A percentile compares a stretch with the other conserved stretches of the same genome.
Conservation (phyloP, 2,888 invertebrate species). For the Caenorhabditis virilis region DNA sequence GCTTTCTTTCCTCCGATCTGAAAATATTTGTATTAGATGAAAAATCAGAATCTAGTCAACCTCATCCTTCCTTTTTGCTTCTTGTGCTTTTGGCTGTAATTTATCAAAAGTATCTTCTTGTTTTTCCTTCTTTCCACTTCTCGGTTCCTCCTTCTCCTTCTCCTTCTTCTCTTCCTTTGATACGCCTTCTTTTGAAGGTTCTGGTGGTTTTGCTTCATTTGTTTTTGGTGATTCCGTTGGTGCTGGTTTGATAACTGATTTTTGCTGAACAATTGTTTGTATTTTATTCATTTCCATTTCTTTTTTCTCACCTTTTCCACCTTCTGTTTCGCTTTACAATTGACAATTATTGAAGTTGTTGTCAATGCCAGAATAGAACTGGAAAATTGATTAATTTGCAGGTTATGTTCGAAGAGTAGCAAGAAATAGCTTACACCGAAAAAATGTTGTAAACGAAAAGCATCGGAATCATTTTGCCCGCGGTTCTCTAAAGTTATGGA, state of each 20-base stretch:
- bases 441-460: conserved; percentile 4
- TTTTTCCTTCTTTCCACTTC: conserved; percentile 11
- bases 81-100: conserved; percentile 20
- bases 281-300: too few relatives aligned
- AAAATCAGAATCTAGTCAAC: conserved; percentile 2
- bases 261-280: neutral
- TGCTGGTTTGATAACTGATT: neutral
- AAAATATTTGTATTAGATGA: neutral
- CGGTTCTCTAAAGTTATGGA: too few relatives aligned
- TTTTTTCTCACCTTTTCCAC: neutral
- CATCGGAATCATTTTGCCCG: neutral
- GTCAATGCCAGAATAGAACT: neutral
- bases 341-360: too few relatives aligned
- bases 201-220: neutral
- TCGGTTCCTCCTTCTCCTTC: neutral
- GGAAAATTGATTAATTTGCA: too few relatives aligned
- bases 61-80: conserved; percentile 26
- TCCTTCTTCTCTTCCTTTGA: neutral
- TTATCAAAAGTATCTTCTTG: conserved; percentile 31
- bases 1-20: conserved; percentile 18
- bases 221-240: neutral
- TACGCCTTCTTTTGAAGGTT: neutral
- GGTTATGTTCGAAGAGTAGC: too few relatives aligned
- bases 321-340: neutral
- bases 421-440: neutral